phyloP scores from a whole-genome alignment of 2,113 vertebrate species.

The Formicarius rufipectus region DNA sequence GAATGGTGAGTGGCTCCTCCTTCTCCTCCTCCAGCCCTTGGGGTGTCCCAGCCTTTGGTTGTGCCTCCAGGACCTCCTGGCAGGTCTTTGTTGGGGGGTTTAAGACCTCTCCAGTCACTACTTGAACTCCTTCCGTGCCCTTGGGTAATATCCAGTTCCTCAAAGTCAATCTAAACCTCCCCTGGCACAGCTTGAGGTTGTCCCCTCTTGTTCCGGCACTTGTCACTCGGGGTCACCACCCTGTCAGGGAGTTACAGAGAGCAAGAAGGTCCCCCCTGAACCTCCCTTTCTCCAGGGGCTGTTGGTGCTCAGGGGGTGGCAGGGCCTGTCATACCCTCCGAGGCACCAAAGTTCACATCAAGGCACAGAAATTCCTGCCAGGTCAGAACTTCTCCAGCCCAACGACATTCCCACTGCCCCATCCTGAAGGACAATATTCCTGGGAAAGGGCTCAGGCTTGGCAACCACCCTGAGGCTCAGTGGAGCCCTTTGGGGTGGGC shows the following conservation, averaged over 20 bases:
- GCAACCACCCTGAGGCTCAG: not conserved
- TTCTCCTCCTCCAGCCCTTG: not conserved
- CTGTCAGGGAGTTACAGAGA: not conserved
- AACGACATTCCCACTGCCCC: not conserved
- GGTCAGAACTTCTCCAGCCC: not conserved
- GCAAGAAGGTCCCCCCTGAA: not conserved
- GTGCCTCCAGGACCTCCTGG: not conserved
- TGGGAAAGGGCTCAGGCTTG: not conserved
- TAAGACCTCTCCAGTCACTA: fast-evolving
- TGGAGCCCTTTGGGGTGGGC: fast-evolving
- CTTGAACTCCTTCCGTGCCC: not conserved
- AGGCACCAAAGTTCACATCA: not conserved
- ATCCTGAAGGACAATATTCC: not conserved
- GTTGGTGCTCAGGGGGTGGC: not conserved
- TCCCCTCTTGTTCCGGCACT: not conserved
- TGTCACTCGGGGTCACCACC: not conserved
- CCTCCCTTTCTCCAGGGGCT: not conserved
- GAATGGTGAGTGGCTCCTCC: conserved; percentile 80
- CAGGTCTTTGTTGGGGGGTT: fast-evolving
- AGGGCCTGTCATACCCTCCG: not conserved
- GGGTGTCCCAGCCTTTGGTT: no score
- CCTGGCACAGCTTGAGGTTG: not conserved
- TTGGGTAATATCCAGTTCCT: not conserved
- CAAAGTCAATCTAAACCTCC: not conserved
- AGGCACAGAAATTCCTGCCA: not conserved